Base-by-base conservation (phyloP, 1,140 invertebrate species). In the Drosophila tsacasi region DNA sequence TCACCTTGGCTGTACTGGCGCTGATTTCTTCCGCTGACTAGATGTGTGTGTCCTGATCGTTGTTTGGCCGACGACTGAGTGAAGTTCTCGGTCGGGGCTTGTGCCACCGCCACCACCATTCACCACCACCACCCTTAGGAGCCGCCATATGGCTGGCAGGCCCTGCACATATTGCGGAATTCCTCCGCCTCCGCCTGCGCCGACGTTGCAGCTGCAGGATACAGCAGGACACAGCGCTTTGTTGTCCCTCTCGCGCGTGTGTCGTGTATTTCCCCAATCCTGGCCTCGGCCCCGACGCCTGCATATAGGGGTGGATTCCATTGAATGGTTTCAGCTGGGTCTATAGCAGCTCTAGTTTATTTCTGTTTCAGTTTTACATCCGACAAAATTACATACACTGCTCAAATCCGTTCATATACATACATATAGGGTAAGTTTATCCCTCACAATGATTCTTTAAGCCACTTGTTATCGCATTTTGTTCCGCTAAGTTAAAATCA, bases 111-210 rank as follows among this genome's bases (percentile, higher is more conserved):
- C 23, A 57, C 54, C 60, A 55, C 37, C 62, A 55, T 19, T 42
- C 75, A 76, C 83, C 83, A 86, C 83, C 75, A 76, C 83, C 83
- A 86, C 83, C 83, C 79, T 42, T 64, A 62, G 42, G 42, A 74
- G 60, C 73, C 84, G 52, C 68, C 84, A 87, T 89, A 89, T 89
- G 84, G 77, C 57, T 66, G 66, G 69, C 84, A 89, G 74, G 74
- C 83, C 63, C 74, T 84, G 74, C 74, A 81, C 84, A 89, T 75
- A 90, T 90, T 89, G 84, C 85, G 84, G 84, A 89, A 89, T 89
- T 90, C 66, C 84, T 84, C 60, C 76, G 46, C 76, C 83, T 58
- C 27, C 73, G 65, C 42, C 55, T 68, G 42, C 83, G 54, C 40
- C 32, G 46, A 17, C 42, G 46, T 44, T 57, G 76, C 76, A 79